Percentiles rank a stretch among this genome's conserved stretches.
Conservation (phyloP, 2,113 vertebrate species). For the Cardinalis cardinalis region DNA sequence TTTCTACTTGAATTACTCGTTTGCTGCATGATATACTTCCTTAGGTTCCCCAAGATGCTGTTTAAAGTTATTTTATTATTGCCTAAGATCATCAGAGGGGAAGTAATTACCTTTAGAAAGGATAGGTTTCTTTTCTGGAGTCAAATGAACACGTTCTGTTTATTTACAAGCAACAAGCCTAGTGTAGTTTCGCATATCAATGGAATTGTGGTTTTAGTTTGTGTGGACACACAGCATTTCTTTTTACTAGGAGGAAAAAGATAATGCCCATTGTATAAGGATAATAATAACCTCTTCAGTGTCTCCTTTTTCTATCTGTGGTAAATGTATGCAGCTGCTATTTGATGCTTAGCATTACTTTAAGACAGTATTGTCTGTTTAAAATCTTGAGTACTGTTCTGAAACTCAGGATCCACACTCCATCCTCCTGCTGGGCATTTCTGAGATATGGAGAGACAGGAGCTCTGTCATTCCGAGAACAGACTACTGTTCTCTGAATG, state of each 20-base stretch:
- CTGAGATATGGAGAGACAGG: background rate
- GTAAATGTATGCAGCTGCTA: background rate
- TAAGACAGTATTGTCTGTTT: background rate
- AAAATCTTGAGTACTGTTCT: background rate
- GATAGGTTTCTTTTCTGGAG: background rate
- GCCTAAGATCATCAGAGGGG: background rate
- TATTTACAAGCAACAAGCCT: background rate
- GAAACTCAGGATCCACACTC: background rate
- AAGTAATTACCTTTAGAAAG: background rate
- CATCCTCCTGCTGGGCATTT: background rate
- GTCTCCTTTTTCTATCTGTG: background rate
- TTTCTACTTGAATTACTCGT: background rate
- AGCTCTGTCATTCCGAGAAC: too few species aligned
- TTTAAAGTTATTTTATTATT: background rate
- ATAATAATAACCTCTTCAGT: background rate
- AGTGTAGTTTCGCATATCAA: accelerated
- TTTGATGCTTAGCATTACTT: background rate
- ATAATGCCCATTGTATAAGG: background rate
- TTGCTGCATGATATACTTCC: background rate
- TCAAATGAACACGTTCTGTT: background rate
- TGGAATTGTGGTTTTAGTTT: background rate
- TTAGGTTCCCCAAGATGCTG: background rate
- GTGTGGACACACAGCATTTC: background rate
- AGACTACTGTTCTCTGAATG: background rate
- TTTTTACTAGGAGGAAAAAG: background rate